Percentiles rank a stretch among this genome's conserved stretches.
These are phyloP conservation scores for Cyphotilapia sp. DNA, from an alignment of 2,113 vertebrate genomes.

Conservation along the genomic window DNA sequence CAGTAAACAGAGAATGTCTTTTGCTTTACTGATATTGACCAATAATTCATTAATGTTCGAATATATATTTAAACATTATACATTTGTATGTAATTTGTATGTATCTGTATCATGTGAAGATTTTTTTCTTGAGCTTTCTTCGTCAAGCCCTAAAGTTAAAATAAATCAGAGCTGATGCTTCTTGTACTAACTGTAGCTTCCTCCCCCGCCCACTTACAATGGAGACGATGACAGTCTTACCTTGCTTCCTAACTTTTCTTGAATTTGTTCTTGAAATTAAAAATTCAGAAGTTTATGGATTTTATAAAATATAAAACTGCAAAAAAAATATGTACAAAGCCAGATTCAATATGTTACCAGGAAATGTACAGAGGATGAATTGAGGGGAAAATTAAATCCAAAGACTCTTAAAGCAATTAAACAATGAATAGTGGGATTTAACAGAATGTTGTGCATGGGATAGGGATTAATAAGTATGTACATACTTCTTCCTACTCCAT, in stretches of 20 bases:
- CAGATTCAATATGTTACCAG: neutral
- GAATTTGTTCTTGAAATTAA: neutral
- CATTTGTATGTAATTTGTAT: neutral
- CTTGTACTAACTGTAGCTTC: neutral
- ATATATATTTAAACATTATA: neutral
- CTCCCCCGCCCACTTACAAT: neutral
- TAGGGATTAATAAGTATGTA: neutral
- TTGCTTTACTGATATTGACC: neutral
- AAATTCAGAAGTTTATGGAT: neutral
- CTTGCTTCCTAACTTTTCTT: accelerated
- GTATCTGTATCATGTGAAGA: neutral
- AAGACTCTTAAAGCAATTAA: neutral
- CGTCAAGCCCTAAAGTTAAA: neutral
- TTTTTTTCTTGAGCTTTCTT: neutral
- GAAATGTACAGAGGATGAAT: neutral
- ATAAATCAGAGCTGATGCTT: neutral
- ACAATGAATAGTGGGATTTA: neutral
- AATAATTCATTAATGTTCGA: neutral
- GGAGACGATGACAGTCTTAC: neutral
- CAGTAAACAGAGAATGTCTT: neutral
- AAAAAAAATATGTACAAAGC: neutral
- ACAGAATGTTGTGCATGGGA: neutral
- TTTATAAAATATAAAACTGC: accelerated
- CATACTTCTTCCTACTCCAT: neutral
- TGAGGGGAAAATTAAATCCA: neutral